Conservation (phyloP, 35 echinoderm and acorn worm genomes). For the Chiridota heheva region DNA sequence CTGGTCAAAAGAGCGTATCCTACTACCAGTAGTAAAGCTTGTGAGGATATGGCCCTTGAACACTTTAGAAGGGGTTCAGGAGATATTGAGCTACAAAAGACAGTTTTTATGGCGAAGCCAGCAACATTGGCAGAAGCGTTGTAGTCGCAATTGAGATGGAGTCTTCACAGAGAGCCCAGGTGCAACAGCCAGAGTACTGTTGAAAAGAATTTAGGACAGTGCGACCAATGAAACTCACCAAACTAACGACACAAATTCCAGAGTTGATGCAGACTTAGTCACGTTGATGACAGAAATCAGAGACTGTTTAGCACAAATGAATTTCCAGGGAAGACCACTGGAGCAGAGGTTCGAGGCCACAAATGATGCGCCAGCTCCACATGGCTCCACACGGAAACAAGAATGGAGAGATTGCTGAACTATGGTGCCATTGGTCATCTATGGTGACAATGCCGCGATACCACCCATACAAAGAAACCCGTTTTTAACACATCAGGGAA, state of each 20-base stretch:
- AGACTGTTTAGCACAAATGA: not conserved
- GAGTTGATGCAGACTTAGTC: not conserved
- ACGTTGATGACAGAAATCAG: not conserved
- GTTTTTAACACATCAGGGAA: no score
- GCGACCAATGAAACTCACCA: not conserved
- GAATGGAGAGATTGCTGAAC: not conserved
- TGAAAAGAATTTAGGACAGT: not conserved
- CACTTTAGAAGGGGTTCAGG: not conserved
- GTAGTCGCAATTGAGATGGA: not conserved
- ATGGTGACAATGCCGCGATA: no score
- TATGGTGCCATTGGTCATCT: not conserved
- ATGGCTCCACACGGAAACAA: no score
- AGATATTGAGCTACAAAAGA: conserved; percentile 4
- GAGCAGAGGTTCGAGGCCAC: not conserved
- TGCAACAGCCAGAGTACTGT: not conserved
- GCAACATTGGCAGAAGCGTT: not conserved
- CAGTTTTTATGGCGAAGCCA: conserved; percentile 15
- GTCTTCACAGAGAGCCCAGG: not conserved
- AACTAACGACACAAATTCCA: not conserved
- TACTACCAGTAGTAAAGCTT: not conserved
- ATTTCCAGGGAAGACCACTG: not conserved
- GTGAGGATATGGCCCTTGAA: not conserved
- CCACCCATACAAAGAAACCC: no score
- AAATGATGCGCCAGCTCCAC: no score
- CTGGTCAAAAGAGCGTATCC: conserved; percentile 6